Percentiles rank a stretch among this genome's conserved stretches.
These are phyloP conservation scores for Pristionchus arcanus DNA, from an alignment of 2,888 invertebrate genomes.

Conservation along the genomic window DNA sequence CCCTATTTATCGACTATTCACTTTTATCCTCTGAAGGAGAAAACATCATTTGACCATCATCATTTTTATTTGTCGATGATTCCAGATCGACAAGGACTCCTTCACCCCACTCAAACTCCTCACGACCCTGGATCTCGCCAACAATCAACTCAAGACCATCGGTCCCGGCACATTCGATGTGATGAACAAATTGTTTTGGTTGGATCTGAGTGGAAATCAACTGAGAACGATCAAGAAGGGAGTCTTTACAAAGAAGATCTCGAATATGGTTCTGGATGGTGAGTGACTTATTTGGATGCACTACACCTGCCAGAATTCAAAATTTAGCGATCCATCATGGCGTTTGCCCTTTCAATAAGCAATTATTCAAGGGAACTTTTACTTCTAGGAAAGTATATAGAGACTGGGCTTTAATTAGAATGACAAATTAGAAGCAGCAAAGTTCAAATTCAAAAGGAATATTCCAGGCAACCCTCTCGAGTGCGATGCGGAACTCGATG, in stretches of 20 bases:
- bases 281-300: constrained; percentile 40
- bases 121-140: constrained; percentile 71
- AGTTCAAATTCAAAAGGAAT: not conserved
- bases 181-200: constrained; percentile 72
- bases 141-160: constrained; percentile 88
- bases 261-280: constrained; percentile 76
- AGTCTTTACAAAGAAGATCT: constrained; percentile 70
- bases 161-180: constrained; percentile 82
- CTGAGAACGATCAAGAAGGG: constrained; percentile 68
- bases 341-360: too few species aligned
- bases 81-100: constrained; percentile 57
- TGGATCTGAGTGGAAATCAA: constrained; percentile 75
- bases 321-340: not conserved
- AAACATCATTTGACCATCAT: not conserved
- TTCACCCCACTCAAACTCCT: constrained; percentile 71
- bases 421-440: too few species aligned
- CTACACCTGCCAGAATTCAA: not conserved
- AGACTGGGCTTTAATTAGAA: too few species aligned
- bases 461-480: constrained; percentile 70
- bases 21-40: not conserved
- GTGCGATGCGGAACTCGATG: constrained; percentile 75
- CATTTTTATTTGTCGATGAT: constrained; percentile 40
- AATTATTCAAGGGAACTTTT: too few species aligned
- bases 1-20: too few species aligned
- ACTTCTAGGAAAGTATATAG: too few species aligned